Evolutionary conservation across 2,888 invertebrate genomes (phyloP).

Genomic region (Orthonevra nobilis): DNA sequence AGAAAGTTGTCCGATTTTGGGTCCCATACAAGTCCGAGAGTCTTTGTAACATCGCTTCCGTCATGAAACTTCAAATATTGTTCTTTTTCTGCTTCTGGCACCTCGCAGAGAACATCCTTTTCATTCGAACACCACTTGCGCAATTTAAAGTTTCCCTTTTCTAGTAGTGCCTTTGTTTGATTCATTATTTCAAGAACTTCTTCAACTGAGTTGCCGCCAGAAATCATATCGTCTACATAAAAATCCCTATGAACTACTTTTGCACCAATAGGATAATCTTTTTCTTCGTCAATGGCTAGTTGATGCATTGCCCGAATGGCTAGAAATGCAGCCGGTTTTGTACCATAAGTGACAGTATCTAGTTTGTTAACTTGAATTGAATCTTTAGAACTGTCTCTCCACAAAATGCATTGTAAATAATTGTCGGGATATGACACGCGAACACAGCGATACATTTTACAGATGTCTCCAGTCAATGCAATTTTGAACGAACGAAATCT

Average conservation of each 20-base stretch:
- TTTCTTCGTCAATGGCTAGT: not conserved
- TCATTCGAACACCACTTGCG: not conserved
- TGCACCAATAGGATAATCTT: too few relatives aligned
- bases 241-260: too few relatives aligned
- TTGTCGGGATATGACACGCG: slow-evolving; percentile 48
- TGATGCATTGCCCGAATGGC: slow-evolving; percentile 38
- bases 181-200: too few relatives aligned
- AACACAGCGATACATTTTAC: slow-evolving; percentile 64
- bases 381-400: slow-evolving; percentile 25
- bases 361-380: slow-evolving; percentile 30
- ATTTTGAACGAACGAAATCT: slow-evolving; percentile 47
- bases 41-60: slow-evolving; percentile 40
- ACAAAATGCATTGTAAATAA: slow-evolving; percentile 54
- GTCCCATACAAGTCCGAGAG: slow-evolving; percentile 32
- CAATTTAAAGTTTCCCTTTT: too few relatives aligned
- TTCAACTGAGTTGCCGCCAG: too few relatives aligned
- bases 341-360: slow-evolving; percentile 31
- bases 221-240: too few relatives aligned
- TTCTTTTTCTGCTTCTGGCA: slow-evolving; percentile 1
- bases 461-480: slow-evolving; percentile 45
- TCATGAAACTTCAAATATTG: slow-evolving; percentile 15
- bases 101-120: not conserved
- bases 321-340: slow-evolving; percentile 26
- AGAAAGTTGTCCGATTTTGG: slow-evolving; percentile 22
- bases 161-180: too few relatives aligned